phyloP scores from a whole-genome alignment of 2,113 vertebrate species.

The Pachyramphus minor region DNA sequence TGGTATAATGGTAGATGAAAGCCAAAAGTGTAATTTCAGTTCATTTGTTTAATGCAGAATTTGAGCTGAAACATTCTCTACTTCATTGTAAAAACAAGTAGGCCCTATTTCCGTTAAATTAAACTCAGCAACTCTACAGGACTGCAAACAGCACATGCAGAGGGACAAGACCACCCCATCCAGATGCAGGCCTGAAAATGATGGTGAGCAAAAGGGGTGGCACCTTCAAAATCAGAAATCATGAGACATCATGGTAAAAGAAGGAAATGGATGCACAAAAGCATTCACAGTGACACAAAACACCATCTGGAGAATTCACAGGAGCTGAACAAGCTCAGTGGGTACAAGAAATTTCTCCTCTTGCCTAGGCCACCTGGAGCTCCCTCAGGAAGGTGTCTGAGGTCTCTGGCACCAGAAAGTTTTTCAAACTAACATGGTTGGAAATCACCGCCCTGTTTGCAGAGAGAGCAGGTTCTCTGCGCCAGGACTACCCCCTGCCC shows the following conservation, averaged over 20 bases:
- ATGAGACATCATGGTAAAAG: accelerated
- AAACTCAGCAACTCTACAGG: background rate
- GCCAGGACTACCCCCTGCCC: too few species aligned
- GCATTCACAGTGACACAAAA: background rate
- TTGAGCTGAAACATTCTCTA: background rate
- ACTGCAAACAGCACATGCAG: background rate
- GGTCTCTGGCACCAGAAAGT: background rate
- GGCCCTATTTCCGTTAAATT: background rate
- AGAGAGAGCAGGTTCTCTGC: background rate
- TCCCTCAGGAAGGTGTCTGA: background rate
- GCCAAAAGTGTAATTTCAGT: background rate
- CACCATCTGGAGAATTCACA: background rate
- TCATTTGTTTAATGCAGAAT: background rate
- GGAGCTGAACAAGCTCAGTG: background rate
- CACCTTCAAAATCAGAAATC: background rate
- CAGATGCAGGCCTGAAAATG: background rate
- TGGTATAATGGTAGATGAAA: background rate
- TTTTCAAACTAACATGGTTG: background rate
- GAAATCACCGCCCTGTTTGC: background rate
- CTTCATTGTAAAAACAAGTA: background rate
- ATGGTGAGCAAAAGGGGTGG: background rate
- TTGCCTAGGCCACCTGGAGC: background rate
- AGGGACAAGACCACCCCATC: background rate
- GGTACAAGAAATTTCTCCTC: background rate
- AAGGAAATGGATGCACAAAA: background rate